A percentile compares a stretch with the other conserved stretches of the same genome.
These are phyloP conservation scores for Ctenoplectra terminalis DNA, from an alignment of 1,140 invertebrate species.

Conservation along the genomic window DNA sequence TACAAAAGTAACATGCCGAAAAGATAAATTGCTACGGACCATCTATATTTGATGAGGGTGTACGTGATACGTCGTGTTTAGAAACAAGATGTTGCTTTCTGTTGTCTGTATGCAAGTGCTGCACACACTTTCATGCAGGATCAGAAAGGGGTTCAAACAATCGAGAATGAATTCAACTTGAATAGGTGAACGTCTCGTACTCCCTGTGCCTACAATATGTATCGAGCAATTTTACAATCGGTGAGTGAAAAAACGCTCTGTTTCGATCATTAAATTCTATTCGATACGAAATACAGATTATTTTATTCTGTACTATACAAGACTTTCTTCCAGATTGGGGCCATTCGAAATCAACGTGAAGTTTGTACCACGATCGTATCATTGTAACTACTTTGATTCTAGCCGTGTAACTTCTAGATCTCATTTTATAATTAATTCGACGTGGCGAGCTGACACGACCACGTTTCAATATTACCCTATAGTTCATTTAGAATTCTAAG, in stretches of 20 bases:
- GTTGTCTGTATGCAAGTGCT: slow-evolving; percentile 63
- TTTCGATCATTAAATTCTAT: background rate
- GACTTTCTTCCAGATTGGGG: slow-evolving; percentile 78
- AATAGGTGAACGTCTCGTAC: slow-evolving; percentile 62
- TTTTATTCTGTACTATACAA: background rate
- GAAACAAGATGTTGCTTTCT: slow-evolving; percentile 48
- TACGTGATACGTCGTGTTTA: slow-evolving; percentile 51
- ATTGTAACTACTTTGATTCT: slow-evolving; percentile 59
- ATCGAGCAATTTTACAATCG: slow-evolving; percentile 75
- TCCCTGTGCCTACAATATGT: slow-evolving; percentile 72
- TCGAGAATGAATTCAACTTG: slow-evolving; percentile 41
- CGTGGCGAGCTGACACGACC: background rate
- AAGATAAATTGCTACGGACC: slow-evolving; percentile 55
- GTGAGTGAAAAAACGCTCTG: slow-evolving; percentile 49
- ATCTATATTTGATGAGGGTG: slow-evolving; percentile 49
- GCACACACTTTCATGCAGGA: slow-evolving; percentile 65
- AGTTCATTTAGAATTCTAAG: slow-evolving; percentile 69
- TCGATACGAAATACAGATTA: background rate
- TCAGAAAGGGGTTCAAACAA: slow-evolving; percentile 11
- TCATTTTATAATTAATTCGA: slow-evolving; percentile 60
- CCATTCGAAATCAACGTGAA: slow-evolving; percentile 79
- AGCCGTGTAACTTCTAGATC: slow-evolving; percentile 62
- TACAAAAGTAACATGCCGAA: slow-evolving; percentile 58
- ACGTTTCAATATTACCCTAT: slow-evolving; percentile 43
- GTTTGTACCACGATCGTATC: slow-evolving; percentile 74